Evolutionary conservation across 2,113 vertebrate species (phyloP).

Genomic region (Sula dactylatra): DNA sequence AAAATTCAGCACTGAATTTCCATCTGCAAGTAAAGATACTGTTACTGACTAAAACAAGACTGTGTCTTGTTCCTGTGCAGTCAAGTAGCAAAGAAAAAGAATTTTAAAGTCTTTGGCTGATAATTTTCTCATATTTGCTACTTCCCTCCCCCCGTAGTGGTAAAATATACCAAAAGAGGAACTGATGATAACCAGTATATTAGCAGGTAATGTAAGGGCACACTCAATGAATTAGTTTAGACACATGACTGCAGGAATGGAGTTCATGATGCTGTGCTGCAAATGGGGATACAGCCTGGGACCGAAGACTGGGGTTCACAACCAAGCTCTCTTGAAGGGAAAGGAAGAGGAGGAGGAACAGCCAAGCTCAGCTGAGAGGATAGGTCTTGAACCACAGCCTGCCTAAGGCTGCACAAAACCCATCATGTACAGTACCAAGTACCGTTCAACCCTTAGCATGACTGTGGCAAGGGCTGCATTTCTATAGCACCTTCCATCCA

Average conservation of each 20-base stretch:
- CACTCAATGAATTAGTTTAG: neutral
- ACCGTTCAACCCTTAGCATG: neutral
- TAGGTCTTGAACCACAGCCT: neutral
- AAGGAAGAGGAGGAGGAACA: neutral
- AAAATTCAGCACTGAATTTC: neutral
- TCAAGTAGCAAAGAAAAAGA: neutral
- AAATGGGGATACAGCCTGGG: neutral
- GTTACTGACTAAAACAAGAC: neutral
- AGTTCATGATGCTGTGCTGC: neutral
- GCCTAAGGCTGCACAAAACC: neutral
- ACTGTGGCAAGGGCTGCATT: neutral
- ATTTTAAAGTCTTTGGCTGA: neutral
- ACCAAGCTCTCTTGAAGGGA: neutral
- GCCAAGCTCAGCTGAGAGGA: neutral
- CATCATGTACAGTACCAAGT: rapidly evolving
- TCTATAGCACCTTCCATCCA: neutral
- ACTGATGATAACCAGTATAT: neutral
- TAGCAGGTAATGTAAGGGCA: neutral
- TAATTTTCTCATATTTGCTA: neutral
- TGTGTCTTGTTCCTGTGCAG: neutral
- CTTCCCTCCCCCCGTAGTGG: neutral
- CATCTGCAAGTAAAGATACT: neutral
- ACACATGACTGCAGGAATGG: neutral
- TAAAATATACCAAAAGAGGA: neutral
- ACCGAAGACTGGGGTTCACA: neutral